Evolutionary conservation across 2,797 vertebrate genomes (phyloP), one percentile per base, ranked within the genome.

Genomic region (Lepilemur ruficaudatus): DNA sequence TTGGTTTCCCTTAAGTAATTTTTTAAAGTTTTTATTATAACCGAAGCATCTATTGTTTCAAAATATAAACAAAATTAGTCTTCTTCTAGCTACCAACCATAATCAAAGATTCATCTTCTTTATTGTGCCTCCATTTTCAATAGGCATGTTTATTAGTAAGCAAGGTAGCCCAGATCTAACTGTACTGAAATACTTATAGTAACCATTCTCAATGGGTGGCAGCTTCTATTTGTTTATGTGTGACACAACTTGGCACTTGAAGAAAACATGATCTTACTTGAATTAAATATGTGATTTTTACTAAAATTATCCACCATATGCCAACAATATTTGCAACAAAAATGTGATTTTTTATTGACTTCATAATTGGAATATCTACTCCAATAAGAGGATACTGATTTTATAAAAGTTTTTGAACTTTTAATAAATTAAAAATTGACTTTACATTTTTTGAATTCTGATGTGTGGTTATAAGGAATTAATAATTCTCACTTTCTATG

Each of bases 1-100:
- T 97, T 96, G n/a, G 4, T 87, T 98, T 98, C 95, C 93, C 97
- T 89, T 95, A 97, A 97, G 0, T 28, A 73, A 95, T 4, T 92
- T 76, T 92, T 96, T 46, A 93, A 70, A 93, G 50, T 67, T 94
- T 98, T 95, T 91, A 83, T 93, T 52, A 85, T 86, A 97, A 88
- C 41, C 4, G 94, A 72, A 92, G 55, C 75, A 81, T 43, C 87
- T 94, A 83, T 94, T 95, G 76, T 97, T 95, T 98, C 93, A 93
- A 95, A 91, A 52, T 96, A 69, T 96, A 94, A 96, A 86, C 75
- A 72, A 59, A 69, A 50, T 89, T 95, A 91, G 82, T 92, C 59
- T 92, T 80, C 91, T 96, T 95, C 38, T 72, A 97, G 79, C 83
- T n/a, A 97, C 57, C 10, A 97, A 35, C 28, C 87, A 76, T 93